These are phyloP conservation scores for Acanthis flammea DNA, from an alignment of 2,797 vertebrate genomes.

Conservation along the genomic window DNA sequence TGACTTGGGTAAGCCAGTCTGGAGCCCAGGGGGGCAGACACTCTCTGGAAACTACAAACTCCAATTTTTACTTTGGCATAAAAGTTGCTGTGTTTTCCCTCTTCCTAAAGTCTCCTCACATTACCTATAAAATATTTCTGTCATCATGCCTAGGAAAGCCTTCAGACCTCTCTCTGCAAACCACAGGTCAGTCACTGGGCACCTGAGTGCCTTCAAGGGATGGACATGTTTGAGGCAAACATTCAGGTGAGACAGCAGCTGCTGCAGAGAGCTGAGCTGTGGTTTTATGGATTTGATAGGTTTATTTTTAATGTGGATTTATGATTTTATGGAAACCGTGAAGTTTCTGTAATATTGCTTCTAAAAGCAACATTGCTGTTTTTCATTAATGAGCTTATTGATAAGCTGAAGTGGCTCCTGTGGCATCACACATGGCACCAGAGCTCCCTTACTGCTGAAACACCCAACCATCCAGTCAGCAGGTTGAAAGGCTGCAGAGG, in stretches of 20 bases:
- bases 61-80: not conserved
- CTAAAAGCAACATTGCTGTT: not conserved
- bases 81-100: not conserved
- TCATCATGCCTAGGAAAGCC: not conserved
- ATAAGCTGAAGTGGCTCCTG: not conserved
- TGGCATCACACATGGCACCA: not conserved
- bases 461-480: not conserved
- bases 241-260: fast-evolving
- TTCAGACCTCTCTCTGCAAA: not conserved
- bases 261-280: not conserved
- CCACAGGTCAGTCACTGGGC: not conserved
- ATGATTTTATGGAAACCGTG: not conserved
- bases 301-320: not conserved
- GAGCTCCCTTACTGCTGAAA: not conserved
- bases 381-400: not conserved
- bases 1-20: not conserved
- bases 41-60: not conserved
- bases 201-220: not conserved
- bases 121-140: not conserved
- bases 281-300: not conserved
- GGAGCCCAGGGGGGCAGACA: not conserved
- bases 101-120: not conserved
- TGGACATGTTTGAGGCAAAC: fast-evolving
- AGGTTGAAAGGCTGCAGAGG: not conserved
- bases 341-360: not conserved